phyloP scores from a whole-genome alignment of 2,113 vertebrate species.

The Amblyornis subalaris region DNA sequence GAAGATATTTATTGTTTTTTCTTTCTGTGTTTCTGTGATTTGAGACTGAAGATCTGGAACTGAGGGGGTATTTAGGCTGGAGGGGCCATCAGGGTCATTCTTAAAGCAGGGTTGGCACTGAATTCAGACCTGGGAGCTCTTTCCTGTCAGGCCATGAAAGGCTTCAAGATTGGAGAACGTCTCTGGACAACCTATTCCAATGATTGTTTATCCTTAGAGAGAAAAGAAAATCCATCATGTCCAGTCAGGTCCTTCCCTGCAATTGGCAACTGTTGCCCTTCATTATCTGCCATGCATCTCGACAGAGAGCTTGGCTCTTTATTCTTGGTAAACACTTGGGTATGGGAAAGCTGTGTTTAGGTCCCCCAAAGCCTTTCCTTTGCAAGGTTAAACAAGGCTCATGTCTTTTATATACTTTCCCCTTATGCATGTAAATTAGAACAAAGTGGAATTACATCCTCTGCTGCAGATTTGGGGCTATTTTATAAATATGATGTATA shows the following conservation, averaged over 20 bases:
- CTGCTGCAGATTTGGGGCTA: background rate
- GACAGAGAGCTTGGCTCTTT: background rate
- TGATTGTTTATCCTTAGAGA: background rate
- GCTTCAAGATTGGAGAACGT: background rate
- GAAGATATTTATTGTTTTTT: background rate
- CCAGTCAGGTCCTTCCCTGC: background rate
- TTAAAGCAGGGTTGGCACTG: background rate
- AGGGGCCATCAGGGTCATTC: background rate
- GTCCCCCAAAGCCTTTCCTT: background rate
- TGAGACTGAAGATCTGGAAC: background rate
- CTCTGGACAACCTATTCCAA: background rate
- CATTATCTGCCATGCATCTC: fast-evolving
- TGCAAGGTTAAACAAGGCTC: background rate
- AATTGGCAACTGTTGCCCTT: background rate
- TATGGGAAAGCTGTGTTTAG: background rate
- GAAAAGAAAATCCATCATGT: background rate
- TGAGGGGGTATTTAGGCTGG: background rate
- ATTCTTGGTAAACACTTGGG: fast-evolving
- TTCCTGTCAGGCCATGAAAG: background rate
- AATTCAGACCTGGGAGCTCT: background rate
- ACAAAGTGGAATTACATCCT: background rate
- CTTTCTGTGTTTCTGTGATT: background rate
- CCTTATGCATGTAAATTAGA: background rate
- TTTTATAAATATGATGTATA: background rate
- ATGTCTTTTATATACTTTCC: background rate